Percentiles rank a stretch among this genome's conserved stretches.
These are phyloP conservation scores for Echiichthys vipera DNA, from an alignment of 2,797 vertebrate genomes.

Conservation along the genomic window DNA sequence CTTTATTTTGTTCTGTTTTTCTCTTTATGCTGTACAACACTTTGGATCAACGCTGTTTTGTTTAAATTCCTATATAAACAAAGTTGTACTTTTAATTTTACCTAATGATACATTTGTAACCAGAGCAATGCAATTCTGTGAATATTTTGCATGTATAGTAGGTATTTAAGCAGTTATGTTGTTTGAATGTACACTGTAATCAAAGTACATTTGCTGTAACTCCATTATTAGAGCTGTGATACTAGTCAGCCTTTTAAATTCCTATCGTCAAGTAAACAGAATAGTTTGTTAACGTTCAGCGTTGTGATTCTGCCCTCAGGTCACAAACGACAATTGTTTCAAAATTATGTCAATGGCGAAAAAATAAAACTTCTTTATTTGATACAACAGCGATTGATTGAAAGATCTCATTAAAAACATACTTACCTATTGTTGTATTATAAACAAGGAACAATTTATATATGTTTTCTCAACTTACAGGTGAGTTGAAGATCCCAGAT, in stretches of 20 bases:
- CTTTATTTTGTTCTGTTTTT: neutral
- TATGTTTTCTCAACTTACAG: constrained; percentile 66
- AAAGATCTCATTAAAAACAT: neutral
- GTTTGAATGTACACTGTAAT: neutral
- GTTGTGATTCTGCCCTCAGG: neutral
- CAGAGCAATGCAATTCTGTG: neutral
- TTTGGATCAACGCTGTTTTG: neutral
- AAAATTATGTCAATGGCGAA: no score
- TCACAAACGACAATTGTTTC: neutral
- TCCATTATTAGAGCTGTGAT: neutral
- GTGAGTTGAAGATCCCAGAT: constrained; percentile 89
- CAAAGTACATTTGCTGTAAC: neutral
- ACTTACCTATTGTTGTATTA: neutral
- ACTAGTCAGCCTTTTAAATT: neutral
- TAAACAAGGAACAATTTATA: neutral
- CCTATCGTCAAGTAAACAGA: neutral
- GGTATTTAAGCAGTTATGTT: neutral
- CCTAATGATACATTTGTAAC: neutral
- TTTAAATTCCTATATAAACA: neutral
- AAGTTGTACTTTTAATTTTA: neutral
- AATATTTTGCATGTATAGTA: neutral
- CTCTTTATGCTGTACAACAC: neutral
- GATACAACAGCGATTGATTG: neutral
- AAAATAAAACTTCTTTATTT: neutral
- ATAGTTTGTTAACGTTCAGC: neutral